A percentile compares a stretch with the other conserved stretches of the same genome.
These are phyloP conservation scores for Lucilia cuprina DNA, from an alignment of 1,140 invertebrate genomes.

Conservation along the genomic window DNA sequence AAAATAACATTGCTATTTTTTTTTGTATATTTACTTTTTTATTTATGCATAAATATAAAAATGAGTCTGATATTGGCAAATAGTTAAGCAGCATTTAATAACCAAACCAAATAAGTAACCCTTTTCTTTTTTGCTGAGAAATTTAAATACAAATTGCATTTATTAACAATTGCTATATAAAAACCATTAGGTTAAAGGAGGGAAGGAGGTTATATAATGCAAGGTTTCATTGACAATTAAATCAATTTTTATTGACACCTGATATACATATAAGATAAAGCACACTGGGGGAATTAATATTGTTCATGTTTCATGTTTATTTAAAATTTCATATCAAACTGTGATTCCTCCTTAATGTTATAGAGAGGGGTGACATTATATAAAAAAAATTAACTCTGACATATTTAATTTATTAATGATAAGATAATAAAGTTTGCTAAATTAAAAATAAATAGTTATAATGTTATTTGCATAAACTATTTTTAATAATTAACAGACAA, in stretches of 20 bases:
- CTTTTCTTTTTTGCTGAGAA: not conserved
- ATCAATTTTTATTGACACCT: constrained; percentile 11
- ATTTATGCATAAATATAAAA: not conserved
- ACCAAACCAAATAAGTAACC: no score
- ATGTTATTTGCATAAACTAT: not conserved
- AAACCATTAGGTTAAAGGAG: not conserved
- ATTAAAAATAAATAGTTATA: not conserved
- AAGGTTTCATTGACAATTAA: not conserved
- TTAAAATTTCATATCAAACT: not conserved
- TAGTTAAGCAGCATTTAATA: not conserved
- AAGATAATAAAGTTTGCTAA: constrained; percentile 6
- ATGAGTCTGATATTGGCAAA: no score
- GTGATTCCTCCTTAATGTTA: not conserved
- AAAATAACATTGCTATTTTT: no score
- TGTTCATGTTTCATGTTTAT: not conserved
- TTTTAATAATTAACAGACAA: not conserved
- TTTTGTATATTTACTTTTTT: not conserved
- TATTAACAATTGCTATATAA: no score
- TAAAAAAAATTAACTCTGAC: not conserved
- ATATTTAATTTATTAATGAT: not conserved
- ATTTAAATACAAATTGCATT: no score
- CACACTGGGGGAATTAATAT: not conserved
- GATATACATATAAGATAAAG: not conserved
- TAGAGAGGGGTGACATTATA: no score
- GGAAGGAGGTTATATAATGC: not conserved